Conservation (phyloP, 2,113 vertebrate genomes). For the Glaucomys volans region DNA sequence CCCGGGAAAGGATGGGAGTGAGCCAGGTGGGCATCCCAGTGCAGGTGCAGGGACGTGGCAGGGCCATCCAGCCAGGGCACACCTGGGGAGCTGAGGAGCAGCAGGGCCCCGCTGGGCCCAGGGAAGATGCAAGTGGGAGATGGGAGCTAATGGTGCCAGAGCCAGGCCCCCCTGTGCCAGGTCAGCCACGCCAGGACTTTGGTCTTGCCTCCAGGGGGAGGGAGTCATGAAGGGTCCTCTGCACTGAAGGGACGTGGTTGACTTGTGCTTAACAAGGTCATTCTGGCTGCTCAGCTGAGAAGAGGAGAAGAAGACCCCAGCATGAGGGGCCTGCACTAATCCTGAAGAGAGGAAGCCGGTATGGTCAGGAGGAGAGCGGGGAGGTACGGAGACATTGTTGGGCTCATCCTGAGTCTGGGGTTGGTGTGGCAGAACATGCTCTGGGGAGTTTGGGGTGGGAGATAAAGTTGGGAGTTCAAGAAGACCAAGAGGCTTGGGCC, state of each 20-base stretch:
- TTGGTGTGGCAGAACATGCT: neutral
- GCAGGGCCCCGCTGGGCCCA: no score
- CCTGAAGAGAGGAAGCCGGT: neutral
- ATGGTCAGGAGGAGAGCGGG: fast-evolving
- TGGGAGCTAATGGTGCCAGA: no score
- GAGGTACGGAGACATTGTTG: neutral
- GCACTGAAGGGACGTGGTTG: fast-evolving
- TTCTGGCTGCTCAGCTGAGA: neutral
- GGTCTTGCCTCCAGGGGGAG: no score
- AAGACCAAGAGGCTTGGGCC: neutral
- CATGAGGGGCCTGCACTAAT: neutral
- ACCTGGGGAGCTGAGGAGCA: no score
- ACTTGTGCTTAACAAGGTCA: neutral
- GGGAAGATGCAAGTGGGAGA: no score
- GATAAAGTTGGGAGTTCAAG: neutral
- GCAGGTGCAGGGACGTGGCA: no score
- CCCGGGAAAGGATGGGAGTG: no score
- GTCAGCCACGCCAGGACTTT: no score
- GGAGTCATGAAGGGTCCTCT: no score
- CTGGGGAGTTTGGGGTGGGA: neutral
- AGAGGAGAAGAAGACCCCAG: neutral
- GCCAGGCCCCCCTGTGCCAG: no score
- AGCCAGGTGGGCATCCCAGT: no score
- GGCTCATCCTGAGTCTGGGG: neutral
- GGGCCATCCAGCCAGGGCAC: no score